Percentiles rank a stretch among this genome's conserved stretches.
Conservation (phyloP, 30 jellyfish, hydroid and myxozoan genomes). For the Cassiopea xamachana region DNA sequence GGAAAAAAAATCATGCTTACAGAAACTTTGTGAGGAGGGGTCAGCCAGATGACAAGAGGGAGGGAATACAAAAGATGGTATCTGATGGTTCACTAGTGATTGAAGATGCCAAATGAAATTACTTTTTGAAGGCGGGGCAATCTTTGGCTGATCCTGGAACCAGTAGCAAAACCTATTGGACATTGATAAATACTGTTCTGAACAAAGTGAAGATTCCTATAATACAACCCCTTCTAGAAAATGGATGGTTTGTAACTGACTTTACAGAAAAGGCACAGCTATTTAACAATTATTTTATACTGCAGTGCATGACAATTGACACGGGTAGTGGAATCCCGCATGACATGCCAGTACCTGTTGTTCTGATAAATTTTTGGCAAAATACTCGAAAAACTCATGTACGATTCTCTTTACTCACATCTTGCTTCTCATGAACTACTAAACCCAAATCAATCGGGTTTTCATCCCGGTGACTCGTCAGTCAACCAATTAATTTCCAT, state of each 20-base stretch:
- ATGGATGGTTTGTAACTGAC: slow-evolving; percentile 72
- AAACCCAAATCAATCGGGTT: slow-evolving; percentile 69
- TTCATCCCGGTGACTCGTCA: slow-evolving; percentile 54
- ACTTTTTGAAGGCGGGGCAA: slow-evolving; percentile 65
- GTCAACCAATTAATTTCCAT: slow-evolving; percentile 57
- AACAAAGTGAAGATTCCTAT: slow-evolving; percentile 71
- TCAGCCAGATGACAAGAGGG: slow-evolving; percentile 57
- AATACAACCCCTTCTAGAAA: slow-evolving; percentile 72
- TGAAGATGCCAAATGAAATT: slow-evolving; percentile 63
- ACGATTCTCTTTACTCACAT: slow-evolving; percentile 62
- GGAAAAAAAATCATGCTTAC: slow-evolving; percentile 61
- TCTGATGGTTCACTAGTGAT: slow-evolving; percentile 59
- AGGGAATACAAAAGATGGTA: slow-evolving; percentile 54
- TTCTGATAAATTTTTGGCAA: slow-evolving; percentile 52
- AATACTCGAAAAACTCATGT: slow-evolving; percentile 49
- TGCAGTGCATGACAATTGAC: slow-evolving; percentile 73
- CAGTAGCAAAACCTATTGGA: slow-evolving; percentile 78
- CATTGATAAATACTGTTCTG: slow-evolving; percentile 61
- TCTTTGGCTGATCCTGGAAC: slow-evolving; percentile 66
- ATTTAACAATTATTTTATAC: slow-evolving; percentile 64
- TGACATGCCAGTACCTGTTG: slow-evolving; percentile 30
- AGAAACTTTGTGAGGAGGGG: slow-evolving; percentile 56
- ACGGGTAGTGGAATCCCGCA: slow-evolving; percentile 73
- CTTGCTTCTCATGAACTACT: slow-evolving; percentile 51
- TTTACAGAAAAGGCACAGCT: slow-evolving; percentile 72